These are phyloP conservation scores for Bhutanitis thaidina DNA, from an alignment of 2,888 invertebrate genomes.

Conservation along the genomic window DNA sequence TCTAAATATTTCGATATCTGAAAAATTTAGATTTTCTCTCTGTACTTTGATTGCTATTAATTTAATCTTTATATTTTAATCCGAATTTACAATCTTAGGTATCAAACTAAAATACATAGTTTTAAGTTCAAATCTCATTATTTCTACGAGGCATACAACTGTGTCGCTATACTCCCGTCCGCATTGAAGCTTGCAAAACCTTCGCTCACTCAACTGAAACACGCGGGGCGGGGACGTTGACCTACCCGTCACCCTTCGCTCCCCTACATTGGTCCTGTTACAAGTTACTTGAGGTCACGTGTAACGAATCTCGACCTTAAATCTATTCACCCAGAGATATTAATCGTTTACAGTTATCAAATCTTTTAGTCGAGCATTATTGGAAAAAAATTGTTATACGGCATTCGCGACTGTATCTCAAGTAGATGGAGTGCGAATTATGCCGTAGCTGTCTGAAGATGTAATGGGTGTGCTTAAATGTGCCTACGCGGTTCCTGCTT, in stretches of 20 bases:
- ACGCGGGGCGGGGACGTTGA: constrained; percentile 51
- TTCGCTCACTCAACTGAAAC: constrained; percentile 29
- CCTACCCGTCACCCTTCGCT: constrained; percentile 48
- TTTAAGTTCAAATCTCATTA: constrained; percentile 27
- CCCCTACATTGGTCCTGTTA: constrained; percentile 36
- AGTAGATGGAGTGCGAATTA: constrained; percentile 57
- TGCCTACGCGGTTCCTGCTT: constrained; percentile 23
- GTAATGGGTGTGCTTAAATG: constrained; percentile 29
- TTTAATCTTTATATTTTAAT: too few species aligned
- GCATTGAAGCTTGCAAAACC: constrained; percentile 20
- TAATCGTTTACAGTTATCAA: constrained; percentile 38
- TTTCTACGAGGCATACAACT: constrained; percentile 27
- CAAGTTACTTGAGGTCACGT: constrained; percentile 20
- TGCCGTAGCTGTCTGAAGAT: constrained; percentile 31
- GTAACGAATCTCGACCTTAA: constrained; percentile 58
- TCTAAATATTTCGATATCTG: too few species aligned
- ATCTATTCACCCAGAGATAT: constrained; percentile 41
- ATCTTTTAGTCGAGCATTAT: constrained; percentile 42
- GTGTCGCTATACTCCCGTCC: constrained; percentile 10
- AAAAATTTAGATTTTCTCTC: too few species aligned
- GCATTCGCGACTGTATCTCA: constrained; percentile 57
- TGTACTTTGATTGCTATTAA: too few species aligned
- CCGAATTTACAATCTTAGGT: too few species aligned
- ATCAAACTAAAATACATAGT: too few species aligned
- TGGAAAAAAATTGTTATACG: constrained; percentile 57